These are phyloP conservation scores for Pseudococcus viburni DNA, from an alignment of 2,888 invertebrate species.

Conservation along the genomic window DNA sequence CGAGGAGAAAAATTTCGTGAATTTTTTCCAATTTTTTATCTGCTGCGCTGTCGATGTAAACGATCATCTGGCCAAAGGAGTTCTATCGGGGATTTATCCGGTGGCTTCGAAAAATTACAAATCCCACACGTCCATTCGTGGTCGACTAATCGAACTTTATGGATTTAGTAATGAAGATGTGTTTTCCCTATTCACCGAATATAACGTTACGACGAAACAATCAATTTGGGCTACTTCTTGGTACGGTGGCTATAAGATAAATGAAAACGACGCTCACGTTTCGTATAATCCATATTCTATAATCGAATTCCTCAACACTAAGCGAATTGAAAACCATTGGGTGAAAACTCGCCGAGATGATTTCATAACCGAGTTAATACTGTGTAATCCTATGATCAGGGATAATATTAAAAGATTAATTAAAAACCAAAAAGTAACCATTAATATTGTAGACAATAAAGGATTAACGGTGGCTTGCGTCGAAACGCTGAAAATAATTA, in stretches of 20 bases:
- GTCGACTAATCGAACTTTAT: background rate
- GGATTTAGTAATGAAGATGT: background rate
- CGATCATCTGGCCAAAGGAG: constrained; percentile 23
- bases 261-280: background rate
- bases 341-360: background rate
- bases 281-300: background rate
- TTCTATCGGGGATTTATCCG: constrained; percentile 24
- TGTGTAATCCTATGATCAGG: constrained; percentile 25
- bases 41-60: constrained; percentile 6
- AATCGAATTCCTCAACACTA: constrained; percentile 20
- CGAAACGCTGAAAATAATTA: constrained; percentile 19
- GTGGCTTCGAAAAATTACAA: constrained; percentile 5
- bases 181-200: background rate
- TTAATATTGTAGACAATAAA: constrained; percentile 10
- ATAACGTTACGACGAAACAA: background rate
- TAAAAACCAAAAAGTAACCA: constrained; percentile 23
- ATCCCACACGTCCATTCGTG: background rate
- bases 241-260: constrained; percentile 31
- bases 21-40: constrained; percentile 31
- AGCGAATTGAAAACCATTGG: constrained; percentile 40
- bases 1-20: constrained; percentile 13
- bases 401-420: constrained; percentile 26
- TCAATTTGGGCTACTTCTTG: constrained; percentile 32
- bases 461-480: constrained; percentile 10
- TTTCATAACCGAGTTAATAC: constrained; percentile 15